Percentiles rank a stretch among this genome's conserved stretches.
Conservation (phyloP, 2,888 invertebrate species). For the Petrolisthes manimaculis region DNA sequence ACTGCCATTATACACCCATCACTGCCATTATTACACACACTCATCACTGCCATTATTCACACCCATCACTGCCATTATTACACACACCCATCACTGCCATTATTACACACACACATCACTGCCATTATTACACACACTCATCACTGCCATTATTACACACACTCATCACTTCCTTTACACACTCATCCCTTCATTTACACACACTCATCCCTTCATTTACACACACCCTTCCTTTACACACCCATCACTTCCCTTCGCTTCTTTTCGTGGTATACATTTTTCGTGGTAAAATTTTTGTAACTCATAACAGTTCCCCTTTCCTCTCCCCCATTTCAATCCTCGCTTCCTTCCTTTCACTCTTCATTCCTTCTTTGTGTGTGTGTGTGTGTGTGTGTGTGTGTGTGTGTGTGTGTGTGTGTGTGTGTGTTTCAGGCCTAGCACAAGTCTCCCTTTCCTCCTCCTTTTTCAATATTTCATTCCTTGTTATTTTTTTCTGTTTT, state of each 20-base stretch:
- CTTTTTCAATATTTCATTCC: background rate
- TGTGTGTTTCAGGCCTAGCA: background rate
- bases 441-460: background rate
- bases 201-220: background rate
- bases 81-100: background rate
- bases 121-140: background rate
- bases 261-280: background rate
- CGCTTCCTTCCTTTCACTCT: background rate
- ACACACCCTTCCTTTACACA: background rate
- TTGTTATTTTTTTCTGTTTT: background rate
- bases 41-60: background rate
- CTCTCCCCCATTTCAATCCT: background rate
- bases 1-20: background rate
- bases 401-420: slow-evolving; percentile 8
- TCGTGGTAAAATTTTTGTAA: too few relatives aligned
- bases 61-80: background rate
- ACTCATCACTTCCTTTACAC: background rate
- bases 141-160: background rate
- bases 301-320: background rate
- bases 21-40: background rate
- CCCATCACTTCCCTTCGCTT: background rate
- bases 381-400: background rate
- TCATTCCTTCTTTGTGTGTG: background rate
- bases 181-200: background rate
- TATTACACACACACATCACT: background rate